These are phyloP conservation scores for Colossoma macropomum DNA, from an alignment of 2,113 vertebrate genomes.

Conservation along the genomic window DNA sequence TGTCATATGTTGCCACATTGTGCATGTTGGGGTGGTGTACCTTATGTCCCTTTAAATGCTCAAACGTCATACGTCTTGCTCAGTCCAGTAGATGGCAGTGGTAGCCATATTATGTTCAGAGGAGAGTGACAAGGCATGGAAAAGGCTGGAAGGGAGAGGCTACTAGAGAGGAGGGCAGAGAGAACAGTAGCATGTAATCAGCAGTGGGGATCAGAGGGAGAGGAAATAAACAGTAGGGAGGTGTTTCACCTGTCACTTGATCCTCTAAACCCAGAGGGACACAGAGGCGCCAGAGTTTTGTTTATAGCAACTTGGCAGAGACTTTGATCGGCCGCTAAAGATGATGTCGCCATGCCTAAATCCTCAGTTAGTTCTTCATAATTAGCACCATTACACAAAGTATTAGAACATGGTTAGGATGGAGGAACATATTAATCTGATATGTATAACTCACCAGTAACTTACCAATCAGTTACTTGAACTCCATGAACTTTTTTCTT, in stretches of 20 bases:
- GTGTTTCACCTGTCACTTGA: conserved; percentile 36
- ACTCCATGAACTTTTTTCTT: background rate
- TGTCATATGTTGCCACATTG: no score
- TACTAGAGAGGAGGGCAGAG: background rate
- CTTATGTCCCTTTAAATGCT: no score
- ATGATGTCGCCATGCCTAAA: conserved; percentile 14
- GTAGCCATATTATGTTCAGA: background rate
- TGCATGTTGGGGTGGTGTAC: no score
- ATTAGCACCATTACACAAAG: background rate
- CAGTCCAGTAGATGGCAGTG: conserved; percentile 34
- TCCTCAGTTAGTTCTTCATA: conserved; percentile 14
- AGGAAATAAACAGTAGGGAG: conserved; percentile 13
- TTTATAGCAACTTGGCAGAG: conserved; percentile 42
- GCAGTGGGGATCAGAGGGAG: background rate
- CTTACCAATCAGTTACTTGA: background rate
- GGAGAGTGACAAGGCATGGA: background rate
- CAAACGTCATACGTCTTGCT: no score
- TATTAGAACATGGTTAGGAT: background rate
- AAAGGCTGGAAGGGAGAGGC: background rate
- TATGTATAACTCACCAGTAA: background rate
- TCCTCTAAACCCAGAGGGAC: conserved; percentile 31
- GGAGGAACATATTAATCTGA: background rate
- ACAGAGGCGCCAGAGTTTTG: conserved; percentile 37
- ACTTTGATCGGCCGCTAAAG: conserved; percentile 7
- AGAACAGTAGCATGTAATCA: background rate